Evolutionary conservation across 2,888 invertebrate species (phyloP), one percentile per base, ranked within the genome.

Genomic region (Heliconius charithonia): DNA sequence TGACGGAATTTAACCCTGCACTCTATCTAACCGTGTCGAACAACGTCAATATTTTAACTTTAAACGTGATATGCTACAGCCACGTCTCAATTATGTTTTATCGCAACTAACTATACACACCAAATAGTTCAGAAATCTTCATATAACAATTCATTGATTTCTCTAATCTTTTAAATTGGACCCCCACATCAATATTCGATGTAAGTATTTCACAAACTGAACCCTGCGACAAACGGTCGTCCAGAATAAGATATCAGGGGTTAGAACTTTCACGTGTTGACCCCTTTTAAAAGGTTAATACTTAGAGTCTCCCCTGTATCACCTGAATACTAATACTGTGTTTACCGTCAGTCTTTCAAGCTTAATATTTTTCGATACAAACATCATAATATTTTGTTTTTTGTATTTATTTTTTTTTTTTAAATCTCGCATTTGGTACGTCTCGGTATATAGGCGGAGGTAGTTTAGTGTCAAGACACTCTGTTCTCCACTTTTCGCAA

Each of bases 201-300:
- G 89, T 88, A 83, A 84, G 92, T 91, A 90, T 90, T 89, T 91
- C 89, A 88, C 88, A 83, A 89, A 89, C 88, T 87, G 89, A 84
- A 84, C 88, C 89, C 88, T 89, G 76, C 77, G 80, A 81, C 80
- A 81, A 83, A 83, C 80, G 81, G 81, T 81, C 80, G 83, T 84
- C 86, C 87, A 88, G 94, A 93, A 93, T 94, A 93, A 92, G 90
- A 90, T 93, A 94, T 93, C 89, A 93, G 92, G 92, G 92, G 90
- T 89, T 89, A 90, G 85, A 91, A 93, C 90, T 94, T 86, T 92
- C 90, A 93, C 92, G 91, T 93, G 91, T 91, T 91, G 94, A 94
- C 93, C 94, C 92, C 93, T 93, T 94, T 94, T 94, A 90, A 93
- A 93, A 93, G 93, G 93, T 93, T 93, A 93, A 94, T 93, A 90